Percentiles rank a stretch among this genome's conserved stretches.
Evolutionary conservation across 2,113 vertebrate genomes (phyloP).

Genomic region (Gymnobelideus leadbeateri): DNA sequence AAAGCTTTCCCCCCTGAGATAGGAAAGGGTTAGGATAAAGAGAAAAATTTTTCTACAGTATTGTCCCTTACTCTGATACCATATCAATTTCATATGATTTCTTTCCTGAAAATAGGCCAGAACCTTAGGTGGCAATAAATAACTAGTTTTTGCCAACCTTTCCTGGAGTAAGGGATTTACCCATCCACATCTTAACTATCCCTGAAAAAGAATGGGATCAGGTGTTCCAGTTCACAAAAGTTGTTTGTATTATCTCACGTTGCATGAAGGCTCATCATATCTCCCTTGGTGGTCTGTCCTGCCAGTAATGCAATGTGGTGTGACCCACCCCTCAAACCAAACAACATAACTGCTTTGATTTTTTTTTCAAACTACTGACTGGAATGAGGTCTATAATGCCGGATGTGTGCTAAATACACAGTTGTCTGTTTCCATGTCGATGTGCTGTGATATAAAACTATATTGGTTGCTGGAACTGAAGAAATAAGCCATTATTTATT

Average conservation of each 20-base stretch:
- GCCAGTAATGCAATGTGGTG: slow-evolving; percentile 18
- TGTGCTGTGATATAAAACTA: background rate
- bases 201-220: background rate
- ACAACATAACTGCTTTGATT: background rate
- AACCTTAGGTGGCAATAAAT: background rate
- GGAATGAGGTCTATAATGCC: background rate
- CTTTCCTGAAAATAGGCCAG: background rate
- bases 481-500: background rate
- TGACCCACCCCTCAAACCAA: background rate
- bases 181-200: slow-evolving; percentile 23
- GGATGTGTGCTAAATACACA: background rate
- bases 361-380: background rate
- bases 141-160: slow-evolving; percentile 1
- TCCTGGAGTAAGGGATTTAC: background rate
- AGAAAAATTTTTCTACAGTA: background rate
- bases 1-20: background rate
- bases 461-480: background rate
- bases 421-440: background rate
- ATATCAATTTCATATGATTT: background rate
- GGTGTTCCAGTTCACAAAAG: background rate
- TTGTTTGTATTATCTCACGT: slow-evolving; percentile 22
- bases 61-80: background rate
- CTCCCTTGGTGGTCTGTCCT: slow-evolving; percentile 28
- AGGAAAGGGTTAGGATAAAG: background rate
- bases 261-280: background rate